Percentiles rank a stretch among this genome's conserved stretches.
Evolutionary conservation across 1,140 invertebrate species (phyloP).

Genomic region (Drosophila ironensis): DNA sequence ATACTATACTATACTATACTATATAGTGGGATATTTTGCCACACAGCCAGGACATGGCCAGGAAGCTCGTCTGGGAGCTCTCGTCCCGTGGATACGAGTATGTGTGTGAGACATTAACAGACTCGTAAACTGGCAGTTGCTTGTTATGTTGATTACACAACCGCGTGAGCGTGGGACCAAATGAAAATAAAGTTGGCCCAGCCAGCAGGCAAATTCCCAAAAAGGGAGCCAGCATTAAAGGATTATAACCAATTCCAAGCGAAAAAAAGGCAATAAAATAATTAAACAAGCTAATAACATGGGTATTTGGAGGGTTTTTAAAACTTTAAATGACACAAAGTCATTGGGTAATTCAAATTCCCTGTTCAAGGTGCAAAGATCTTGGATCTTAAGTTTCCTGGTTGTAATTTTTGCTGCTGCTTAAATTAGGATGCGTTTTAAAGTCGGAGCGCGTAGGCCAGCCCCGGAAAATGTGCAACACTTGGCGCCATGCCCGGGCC

Average conservation of each 20-base stretch:
- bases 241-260: neutral
- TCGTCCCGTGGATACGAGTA: constrained; percentile 2
- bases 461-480: constrained; percentile 47
- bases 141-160: constrained; percentile 79
- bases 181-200: constrained; percentile 47
- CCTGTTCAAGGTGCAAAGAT: no score
- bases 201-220: constrained; percentile 30
- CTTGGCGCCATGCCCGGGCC: constrained; percentile 25
- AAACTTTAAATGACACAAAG: no score
- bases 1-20: constrained; percentile 13
- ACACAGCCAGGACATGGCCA: constrained; percentile 58
- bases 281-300: neutral
- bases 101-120: constrained; percentile 66
- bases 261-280: neutral
- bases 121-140: constrained; percentile 76
- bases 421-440: no score
- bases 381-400: no score
- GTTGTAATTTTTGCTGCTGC: no score
- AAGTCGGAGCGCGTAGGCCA: constrained; percentile 42
- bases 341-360: no score
- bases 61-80: constrained; percentile 67
- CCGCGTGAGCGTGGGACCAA: constrained; percentile 19
- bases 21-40: no score
- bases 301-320: neutral
- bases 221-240: constrained; percentile 3